Evolutionary conservation across 2,113 vertebrate genomes (phyloP).

Genomic region (Myiopsitta monachus): DNA sequence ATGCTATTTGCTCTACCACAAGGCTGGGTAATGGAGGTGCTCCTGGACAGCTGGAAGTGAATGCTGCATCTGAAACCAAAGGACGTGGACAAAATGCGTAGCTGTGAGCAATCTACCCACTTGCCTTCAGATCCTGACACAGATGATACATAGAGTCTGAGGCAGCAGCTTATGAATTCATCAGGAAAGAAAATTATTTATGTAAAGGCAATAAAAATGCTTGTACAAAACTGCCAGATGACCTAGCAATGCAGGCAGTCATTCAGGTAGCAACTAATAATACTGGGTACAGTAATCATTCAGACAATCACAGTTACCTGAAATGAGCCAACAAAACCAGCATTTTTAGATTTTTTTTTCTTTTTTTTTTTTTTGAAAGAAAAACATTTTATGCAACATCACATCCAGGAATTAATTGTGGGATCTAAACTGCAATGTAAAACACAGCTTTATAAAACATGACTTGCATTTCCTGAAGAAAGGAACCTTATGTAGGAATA

Average conservation of each 20-base stretch:
- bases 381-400: not conserved
- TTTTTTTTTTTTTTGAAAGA: not conserved
- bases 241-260: not conserved
- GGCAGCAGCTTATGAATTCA: not conserved
- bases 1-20: constrained; percentile 68
- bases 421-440: not conserved
- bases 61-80: not conserved
- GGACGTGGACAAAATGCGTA: constrained; percentile 69
- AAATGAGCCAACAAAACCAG: not conserved
- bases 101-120: constrained; percentile 75
- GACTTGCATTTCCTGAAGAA: not conserved
- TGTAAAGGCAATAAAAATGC: not conserved
- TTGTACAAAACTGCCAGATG: not conserved
- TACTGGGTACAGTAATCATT: not conserved
- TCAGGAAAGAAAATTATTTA: constrained; percentile 8
- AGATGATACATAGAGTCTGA: not conserved
- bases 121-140: constrained; percentile 56
- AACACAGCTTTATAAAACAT: not conserved
- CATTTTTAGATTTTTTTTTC: not conserved
- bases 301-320: not conserved
- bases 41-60: constrained; percentile 67
- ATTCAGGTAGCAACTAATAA: not conserved
- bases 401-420: not conserved
- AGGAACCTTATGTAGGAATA: not conserved
- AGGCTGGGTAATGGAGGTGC: constrained; percentile 73